phyloP scores from a whole-genome alignment of 2,113 vertebrate species.

The Axis porcinus region DNA sequence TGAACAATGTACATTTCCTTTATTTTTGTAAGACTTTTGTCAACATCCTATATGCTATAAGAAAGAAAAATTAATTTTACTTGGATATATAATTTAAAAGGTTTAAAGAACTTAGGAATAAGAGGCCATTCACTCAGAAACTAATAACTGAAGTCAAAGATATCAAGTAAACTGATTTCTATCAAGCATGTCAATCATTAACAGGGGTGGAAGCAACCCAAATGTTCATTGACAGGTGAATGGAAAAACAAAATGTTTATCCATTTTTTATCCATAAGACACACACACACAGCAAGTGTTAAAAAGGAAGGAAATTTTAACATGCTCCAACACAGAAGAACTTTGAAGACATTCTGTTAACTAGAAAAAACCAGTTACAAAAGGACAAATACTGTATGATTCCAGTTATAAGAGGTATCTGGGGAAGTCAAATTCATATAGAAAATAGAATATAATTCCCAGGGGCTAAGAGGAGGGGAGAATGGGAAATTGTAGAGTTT shows the following conservation, averaged over 20 bases:
- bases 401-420: background rate
- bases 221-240: background rate
- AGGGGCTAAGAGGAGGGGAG: background rate
- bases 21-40: background rate
- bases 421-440: background rate
- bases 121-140: background rate
- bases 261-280: background rate
- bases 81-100: background rate
- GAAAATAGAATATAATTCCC: background rate
- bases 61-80: conserved; percentile 15
- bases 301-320: background rate
- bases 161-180: background rate
- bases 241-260: background rate
- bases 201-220: background rate
- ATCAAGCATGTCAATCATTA: background rate
- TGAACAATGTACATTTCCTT: background rate
- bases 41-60: background rate
- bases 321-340: background rate
- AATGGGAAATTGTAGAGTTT: background rate
- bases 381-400: background rate
- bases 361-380: background rate
- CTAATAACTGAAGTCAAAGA: background rate
- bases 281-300: background rate
- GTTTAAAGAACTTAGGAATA: background rate
- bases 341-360: background rate